Percentiles rank a stretch among this genome's conserved stretches.
Evolutionary conservation across 2,888 invertebrate genomes (phyloP).

Genomic region (Cotesia congregata): DNA sequence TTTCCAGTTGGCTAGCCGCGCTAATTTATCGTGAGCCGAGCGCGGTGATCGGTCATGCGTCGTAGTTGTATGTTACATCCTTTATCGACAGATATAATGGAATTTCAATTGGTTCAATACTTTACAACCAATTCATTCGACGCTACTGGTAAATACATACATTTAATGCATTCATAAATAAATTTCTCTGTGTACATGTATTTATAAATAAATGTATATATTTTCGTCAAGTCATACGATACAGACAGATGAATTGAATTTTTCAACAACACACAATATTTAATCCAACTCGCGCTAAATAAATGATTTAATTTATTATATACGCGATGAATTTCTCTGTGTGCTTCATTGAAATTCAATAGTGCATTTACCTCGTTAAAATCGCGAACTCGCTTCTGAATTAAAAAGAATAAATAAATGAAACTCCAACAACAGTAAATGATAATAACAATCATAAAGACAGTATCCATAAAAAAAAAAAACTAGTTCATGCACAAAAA

Average conservation of each 20-base stretch:
- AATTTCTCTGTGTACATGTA: neutral
- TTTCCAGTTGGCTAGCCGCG: constrained; percentile 2
- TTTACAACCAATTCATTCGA: neutral
- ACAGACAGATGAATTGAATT: constrained; percentile 25
- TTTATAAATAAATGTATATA: neutral
- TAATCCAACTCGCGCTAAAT: neutral
- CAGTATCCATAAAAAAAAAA: neutral
- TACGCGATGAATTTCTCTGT: neutral
- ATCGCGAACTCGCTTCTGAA: constrained; percentile 2
- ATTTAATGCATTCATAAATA: constrained; percentile 7
- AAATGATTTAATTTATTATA: constrained; percentile 24
- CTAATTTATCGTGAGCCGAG: constrained; percentile 25
- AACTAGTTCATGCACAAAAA: neutral
- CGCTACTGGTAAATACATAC: constrained; percentile 6
- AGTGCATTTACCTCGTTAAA: constrained; percentile 6
- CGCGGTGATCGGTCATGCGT: constrained; percentile 31
- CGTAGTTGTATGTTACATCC: constrained; percentile 48
- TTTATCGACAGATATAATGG: constrained; percentile 57
- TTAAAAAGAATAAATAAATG: constrained; percentile 17
- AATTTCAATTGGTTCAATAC: constrained; percentile 56
- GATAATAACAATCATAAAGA: neutral
- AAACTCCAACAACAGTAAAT: neutral
- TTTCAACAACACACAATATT: constrained; percentile 23
- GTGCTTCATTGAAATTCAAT: constrained; percentile 20
- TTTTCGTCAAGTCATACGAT: neutral